Evolutionary conservation across 2,113 vertebrate genomes (phyloP).

Genomic region (Cepphus grylle): DNA sequence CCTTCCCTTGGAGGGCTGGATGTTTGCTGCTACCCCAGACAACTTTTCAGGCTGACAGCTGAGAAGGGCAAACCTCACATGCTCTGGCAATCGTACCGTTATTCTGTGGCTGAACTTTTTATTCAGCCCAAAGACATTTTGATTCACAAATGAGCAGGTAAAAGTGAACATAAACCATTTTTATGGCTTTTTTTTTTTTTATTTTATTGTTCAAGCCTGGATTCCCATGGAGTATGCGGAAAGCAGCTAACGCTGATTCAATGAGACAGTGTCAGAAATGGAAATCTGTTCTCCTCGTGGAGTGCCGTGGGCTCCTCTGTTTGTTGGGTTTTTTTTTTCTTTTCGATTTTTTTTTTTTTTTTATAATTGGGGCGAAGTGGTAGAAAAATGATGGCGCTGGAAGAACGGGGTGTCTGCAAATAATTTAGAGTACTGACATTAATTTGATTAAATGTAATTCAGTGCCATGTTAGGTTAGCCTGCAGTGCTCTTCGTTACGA

Average conservation of each 20-base stretch:
- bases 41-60: not conserved
- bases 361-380: conserved; percentile 9
- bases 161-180: not conserved
- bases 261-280: conserved; percentile 39
- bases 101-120: not conserved
- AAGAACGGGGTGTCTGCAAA: not conserved
- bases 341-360: not conserved
- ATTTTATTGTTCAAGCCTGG: conserved; percentile 25
- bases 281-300: conserved; percentile 38
- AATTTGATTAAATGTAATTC: conserved; percentile 6
- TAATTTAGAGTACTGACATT: not conserved
- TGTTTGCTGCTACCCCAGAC: not conserved
- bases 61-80: not conserved
- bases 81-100: not conserved
- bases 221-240: conserved; percentile 15
- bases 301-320: conserved; percentile 36
- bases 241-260: conserved; percentile 56
- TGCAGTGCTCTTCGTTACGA: fast-evolving
- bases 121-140: not conserved
- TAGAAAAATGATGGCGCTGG: not conserved
- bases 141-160: conserved; percentile 30
- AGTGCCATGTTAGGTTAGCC: not conserved
- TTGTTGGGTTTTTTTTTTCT: not conserved
- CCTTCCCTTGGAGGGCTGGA: not conserved
- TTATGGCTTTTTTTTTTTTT: not conserved